Base-by-base conservation (phyloP, 2,113 vertebrate genomes). In the Martes martes region DNA sequence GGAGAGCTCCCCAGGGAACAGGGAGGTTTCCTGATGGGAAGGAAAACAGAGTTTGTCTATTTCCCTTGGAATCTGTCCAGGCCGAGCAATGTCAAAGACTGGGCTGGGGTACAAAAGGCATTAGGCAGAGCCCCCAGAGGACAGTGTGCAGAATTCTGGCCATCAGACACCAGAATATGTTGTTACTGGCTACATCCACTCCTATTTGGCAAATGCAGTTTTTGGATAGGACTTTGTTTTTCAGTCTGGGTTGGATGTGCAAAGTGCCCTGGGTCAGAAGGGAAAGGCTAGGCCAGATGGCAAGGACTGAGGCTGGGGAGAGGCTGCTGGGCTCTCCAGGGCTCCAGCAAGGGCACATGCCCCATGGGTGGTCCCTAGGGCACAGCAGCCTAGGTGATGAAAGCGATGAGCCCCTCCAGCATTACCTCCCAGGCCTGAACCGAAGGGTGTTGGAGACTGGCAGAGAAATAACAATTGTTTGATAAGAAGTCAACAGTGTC, bases 221-320 rank as follows among this genome's bases (percentile, higher is more conserved):
- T 84, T 95, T 98, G 96, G 95, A 98, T 50, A 31, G 39, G 69
- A 76, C 67, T 96, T 85, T 96, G 92, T 91, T 97, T 97, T 96
- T 94, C 80, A 95, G 80, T 89, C 93, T 94, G 89, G 93, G 61
- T 36, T 94, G 14, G 47, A 84, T 80, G 73, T 96, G 47, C 74
- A 94, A 78, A 92, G 93, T 39, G 76, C 90, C 71, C 71, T 89
- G 74, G 87, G 93, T 96, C 89, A 59, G 82, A 78, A 85, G 55
- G 61, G 59, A 84, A 87, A 95, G 76, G 87, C 96, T 96, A 71
- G 85, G 80, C 95, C 86, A 94, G 95, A 97, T 96, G 95, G 89
- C 95, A 96, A 67, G 61, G 47, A 76, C 61, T 26, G 19, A 81
- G 45, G 86, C 71, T 36, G 13, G 31, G 39, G 52, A 92, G 52